Evolutionary conservation across 2,888 invertebrate species (phyloP).

Genomic region (Oligia strigilis): DNA sequence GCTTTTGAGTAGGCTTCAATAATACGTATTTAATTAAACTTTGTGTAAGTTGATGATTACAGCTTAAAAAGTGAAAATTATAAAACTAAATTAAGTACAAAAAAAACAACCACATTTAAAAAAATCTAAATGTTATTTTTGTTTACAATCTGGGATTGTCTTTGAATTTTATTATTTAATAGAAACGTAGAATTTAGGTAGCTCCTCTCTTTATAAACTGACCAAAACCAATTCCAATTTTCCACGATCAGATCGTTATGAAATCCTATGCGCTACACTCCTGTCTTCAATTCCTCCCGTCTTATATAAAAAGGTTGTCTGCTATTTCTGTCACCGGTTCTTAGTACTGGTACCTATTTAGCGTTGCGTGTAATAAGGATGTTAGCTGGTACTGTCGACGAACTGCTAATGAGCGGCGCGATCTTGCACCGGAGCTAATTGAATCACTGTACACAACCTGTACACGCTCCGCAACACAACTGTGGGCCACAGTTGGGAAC

Average conservation of each 20-base stretch:
- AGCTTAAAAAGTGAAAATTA: too few relatives aligned
- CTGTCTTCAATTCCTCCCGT: too few relatives aligned
- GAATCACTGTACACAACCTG: slow-evolving; percentile 3
- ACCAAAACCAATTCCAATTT: not conserved
- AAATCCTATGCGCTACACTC: not conserved
- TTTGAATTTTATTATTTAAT: too few relatives aligned
- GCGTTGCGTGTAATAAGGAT: slow-evolving; percentile 28
- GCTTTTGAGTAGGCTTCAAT: too few relatives aligned
- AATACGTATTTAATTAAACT: too few relatives aligned
- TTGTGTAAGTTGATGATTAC: too few relatives aligned
- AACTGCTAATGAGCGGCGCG: slow-evolving; percentile 36
- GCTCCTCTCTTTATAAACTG: not conserved
- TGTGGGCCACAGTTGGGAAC: not conserved
- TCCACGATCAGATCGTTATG: not conserved
- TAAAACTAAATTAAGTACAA: too few relatives aligned
- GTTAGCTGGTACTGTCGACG: slow-evolving; percentile 30
- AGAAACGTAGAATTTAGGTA: not conserved
- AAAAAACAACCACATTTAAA: too few relatives aligned
- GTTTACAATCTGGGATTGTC: not conserved
- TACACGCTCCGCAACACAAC: not conserved
- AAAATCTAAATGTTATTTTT: not conserved
- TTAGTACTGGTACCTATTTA: not conserved
- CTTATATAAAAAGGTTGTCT: not conserved
- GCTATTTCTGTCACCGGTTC: not conserved
- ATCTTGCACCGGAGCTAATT: slow-evolving; percentile 5